Percentiles rank a stretch among this genome's conserved stretches.
These are phyloP conservation scores for Noctua pronuba DNA, from an alignment of 2,888 invertebrate genomes.

Conservation along the genomic window DNA sequence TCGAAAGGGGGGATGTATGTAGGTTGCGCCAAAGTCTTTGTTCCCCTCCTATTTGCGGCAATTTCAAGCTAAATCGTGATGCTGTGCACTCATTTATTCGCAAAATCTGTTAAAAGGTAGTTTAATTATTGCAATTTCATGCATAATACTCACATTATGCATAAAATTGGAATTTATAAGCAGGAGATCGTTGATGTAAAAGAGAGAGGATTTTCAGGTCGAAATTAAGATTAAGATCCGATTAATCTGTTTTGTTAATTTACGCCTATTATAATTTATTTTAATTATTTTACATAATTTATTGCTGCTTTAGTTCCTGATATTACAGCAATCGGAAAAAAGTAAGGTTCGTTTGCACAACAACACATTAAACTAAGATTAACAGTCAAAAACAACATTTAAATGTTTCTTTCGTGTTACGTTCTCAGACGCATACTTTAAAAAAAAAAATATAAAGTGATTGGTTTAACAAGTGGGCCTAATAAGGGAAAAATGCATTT, in stretches of 20 bases:
- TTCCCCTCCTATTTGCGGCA: conserved; percentile 75
- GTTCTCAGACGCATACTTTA: too few species aligned
- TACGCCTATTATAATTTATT: conserved; percentile 11
- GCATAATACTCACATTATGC: conserved; percentile 37
- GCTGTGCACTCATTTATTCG: conserved; percentile 66
- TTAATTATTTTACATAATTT: conserved; percentile 24
- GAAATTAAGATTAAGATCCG: conserved; percentile 25
- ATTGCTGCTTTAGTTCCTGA: conserved; percentile 24
- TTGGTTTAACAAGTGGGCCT: neutral
- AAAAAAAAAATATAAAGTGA: too few species aligned
- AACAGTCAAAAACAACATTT: neutral
- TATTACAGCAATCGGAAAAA: neutral
- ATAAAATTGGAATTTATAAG: conserved; percentile 44
- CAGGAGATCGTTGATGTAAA: conserved; percentile 26
- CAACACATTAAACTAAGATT: neutral
- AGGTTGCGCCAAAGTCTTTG: conserved; percentile 82
- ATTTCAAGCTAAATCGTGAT: conserved; percentile 76
- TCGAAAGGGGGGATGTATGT: conserved; percentile 85
- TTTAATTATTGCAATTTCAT: conserved; percentile 57
- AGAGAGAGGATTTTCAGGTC: conserved; percentile 42
- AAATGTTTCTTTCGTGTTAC: neutral
- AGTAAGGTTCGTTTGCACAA: neutral
- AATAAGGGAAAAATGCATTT: neutral
- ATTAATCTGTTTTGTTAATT: conserved; percentile 18
- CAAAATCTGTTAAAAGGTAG: conserved; percentile 46